Evolutionary conservation across 2,797 vertebrate species (phyloP), one percentile per base, ranked within the genome.

Genomic region (Trichosurus vulpecula): DNA sequence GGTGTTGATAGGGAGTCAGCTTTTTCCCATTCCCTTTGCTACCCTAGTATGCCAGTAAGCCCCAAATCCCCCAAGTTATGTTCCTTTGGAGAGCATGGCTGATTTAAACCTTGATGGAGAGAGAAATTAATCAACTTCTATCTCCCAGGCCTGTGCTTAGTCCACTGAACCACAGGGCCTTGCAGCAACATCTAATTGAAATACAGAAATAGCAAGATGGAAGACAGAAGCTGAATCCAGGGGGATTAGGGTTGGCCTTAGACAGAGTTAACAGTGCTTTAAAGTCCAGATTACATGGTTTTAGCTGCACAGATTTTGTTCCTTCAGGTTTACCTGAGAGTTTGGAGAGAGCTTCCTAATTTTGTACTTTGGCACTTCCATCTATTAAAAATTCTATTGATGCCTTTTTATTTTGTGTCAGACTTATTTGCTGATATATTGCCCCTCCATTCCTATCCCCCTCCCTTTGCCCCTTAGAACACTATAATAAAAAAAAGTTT

Each of bases 51-150:
- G 52, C 4, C 93, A 87, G 8, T 55, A 93, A 91, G 93, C 92
- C 74, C 92, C 41, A 74, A 93, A 93, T 92, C 91, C n/a, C 27
- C 52, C 90, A 61, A 91, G 51, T 53, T 94, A 27, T 93, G 30
- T 92, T 93, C 35, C 53, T 52, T 54, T 74, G 90, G 93, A 95
- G 93, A 95, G 93, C 93, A 57, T 51, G 52, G 16, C 91, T 94
- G 90, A 91, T 90, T 89, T 97, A 93, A 92, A 95, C 92, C 90
- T 92, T 58, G 89, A 95, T 95, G 54, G 91, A 94, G 31, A 93
- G 92, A 94, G 90, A 96, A 96, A 96, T 97, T 58, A 96, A 97
- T 94, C 94, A 96, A 8, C 94, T 96, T 92, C 51, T 91, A 92
- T 92, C 92, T 96, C 47, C 41, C 90, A 93, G 56, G 19, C 89